Percentiles rank a stretch among this genome's conserved stretches.
phyloP scores from a whole-genome alignment of 2,113 vertebrate species.

The Percopsis transmontana region DNA sequence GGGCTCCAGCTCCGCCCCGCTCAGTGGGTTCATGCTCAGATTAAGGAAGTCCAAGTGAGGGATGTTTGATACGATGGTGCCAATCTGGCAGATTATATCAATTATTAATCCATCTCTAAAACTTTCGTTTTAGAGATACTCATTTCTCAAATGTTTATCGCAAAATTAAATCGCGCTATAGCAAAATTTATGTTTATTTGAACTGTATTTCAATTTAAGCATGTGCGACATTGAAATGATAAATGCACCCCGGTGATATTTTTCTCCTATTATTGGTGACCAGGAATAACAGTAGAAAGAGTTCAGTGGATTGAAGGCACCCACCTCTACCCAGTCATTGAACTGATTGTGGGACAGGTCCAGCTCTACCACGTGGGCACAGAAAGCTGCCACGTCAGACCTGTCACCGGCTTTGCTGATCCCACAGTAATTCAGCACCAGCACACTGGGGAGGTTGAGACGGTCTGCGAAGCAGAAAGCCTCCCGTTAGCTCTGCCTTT shows the following conservation, averaged over 20 bases:
- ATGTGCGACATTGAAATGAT: too few relatives aligned
- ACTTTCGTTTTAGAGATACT: not conserved
- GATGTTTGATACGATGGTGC: conserved; percentile 95
- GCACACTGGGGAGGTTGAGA: conserved; percentile 89
- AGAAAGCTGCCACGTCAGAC: conserved; percentile 89
- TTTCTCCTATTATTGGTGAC: not conserved
- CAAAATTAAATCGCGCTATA: not conserved
- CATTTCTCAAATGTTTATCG: too few relatives aligned
- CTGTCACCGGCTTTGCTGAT: conserved; percentile 91
- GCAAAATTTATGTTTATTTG: too few relatives aligned
- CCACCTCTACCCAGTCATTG: conserved; percentile 93
- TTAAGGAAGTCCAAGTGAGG: conserved; percentile 97
- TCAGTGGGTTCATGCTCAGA: conserved; percentile 96
- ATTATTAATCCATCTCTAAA: not conserved
- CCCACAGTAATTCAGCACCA: conserved; percentile 90
- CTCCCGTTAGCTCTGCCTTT: not conserved
- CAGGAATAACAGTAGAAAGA: not conserved
- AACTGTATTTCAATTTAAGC: too few relatives aligned
- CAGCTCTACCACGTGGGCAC: conserved; percentile 91
- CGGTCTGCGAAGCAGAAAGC: conserved; percentile 76
- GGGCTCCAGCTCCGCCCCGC: conserved; percentile 84
- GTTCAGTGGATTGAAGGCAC: not conserved
- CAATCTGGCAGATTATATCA: conserved; percentile 79
- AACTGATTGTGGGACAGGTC: conserved; percentile 96
- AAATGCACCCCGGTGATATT: too few relatives aligned